Conservation (phyloP, 2,113 vertebrate genomes). For the Muscicapa adusta region DNA sequence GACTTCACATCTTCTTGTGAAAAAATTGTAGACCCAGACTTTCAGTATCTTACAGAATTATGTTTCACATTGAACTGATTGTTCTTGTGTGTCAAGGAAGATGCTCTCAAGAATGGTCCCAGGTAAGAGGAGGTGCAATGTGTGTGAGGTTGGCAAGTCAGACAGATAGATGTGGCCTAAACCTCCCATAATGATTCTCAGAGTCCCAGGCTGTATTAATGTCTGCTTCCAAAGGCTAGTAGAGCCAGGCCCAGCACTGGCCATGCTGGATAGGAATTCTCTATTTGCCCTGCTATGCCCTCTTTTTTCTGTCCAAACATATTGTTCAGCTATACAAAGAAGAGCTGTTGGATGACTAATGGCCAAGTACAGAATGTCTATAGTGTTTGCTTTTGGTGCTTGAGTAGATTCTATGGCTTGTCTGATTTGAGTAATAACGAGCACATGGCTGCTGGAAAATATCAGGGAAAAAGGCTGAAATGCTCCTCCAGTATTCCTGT, state of each 20-base stretch:
- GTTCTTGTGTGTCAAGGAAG: neutral
- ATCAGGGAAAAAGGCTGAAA: neutral
- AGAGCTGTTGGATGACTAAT: neutral
- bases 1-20: neutral
- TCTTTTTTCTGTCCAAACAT: neutral
- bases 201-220: neutral
- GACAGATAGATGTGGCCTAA: neutral
- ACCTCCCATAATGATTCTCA: neutral
- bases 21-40: neutral
- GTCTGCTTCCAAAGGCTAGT: neutral
- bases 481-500: neutral
- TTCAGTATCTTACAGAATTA: neutral
- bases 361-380: neutral
- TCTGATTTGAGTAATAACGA: neutral
- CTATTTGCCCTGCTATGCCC: neutral
- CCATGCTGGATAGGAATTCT: neutral
- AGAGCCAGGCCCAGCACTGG: rapidly evolving
- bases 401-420: neutral
- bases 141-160: neutral
- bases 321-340: neutral
- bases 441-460: neutral
- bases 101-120: neutral
- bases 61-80: neutral
- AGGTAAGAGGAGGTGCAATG: neutral
- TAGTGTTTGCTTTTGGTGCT: neutral